Percentiles rank a stretch among this genome's conserved stretches.
Evolutionary conservation across 2,113 vertebrate genomes (phyloP).

Genomic region (Microcebus lehilahytsara): DNA sequence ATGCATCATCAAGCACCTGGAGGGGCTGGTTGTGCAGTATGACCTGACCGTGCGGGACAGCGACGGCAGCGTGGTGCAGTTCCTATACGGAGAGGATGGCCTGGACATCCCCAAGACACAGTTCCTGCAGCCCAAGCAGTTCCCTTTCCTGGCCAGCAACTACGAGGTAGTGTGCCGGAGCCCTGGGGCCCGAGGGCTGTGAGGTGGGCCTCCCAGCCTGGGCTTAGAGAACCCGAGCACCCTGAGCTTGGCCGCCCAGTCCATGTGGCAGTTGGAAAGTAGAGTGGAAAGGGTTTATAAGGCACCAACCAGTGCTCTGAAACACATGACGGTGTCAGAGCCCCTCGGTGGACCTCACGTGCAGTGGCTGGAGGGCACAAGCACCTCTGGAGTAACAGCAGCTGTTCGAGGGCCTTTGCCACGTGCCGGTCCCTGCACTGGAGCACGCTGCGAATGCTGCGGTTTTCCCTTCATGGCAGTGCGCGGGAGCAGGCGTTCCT

Average conservation of each 20-base stretch:
- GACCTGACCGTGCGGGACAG: conserved; percentile 97
- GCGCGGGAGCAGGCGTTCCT: background rate
- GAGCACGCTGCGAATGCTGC: accelerated
- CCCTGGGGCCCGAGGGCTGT: accelerated
- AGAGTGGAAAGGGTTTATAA: background rate
- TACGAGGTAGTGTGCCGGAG: conserved; percentile 86
- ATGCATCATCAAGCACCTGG: conserved; percentile 95
- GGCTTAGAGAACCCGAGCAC: accelerated
- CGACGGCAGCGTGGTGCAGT: conserved; percentile 96
- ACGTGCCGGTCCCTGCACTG: accelerated
- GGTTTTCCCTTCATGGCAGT: background rate
- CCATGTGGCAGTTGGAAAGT: accelerated
- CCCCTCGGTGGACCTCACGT: background rate
- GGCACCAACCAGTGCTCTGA: background rate
- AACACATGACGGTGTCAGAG: background rate
- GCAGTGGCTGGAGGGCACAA: background rate
- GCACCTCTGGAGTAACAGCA: too few relatives aligned
- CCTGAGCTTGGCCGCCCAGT: background rate
- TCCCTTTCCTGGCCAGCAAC: conserved; percentile 95
- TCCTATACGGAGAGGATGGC: conserved; percentile 97
- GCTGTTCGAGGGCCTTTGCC: accelerated
- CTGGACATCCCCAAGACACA: conserved; percentile 96
- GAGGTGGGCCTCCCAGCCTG: background rate
- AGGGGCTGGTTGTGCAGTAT: conserved; percentile 97
- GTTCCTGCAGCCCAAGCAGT: conserved; percentile 93